Conservation (phyloP, 2,113 vertebrate genomes). For the human (Homo sapiens) region DNA sequence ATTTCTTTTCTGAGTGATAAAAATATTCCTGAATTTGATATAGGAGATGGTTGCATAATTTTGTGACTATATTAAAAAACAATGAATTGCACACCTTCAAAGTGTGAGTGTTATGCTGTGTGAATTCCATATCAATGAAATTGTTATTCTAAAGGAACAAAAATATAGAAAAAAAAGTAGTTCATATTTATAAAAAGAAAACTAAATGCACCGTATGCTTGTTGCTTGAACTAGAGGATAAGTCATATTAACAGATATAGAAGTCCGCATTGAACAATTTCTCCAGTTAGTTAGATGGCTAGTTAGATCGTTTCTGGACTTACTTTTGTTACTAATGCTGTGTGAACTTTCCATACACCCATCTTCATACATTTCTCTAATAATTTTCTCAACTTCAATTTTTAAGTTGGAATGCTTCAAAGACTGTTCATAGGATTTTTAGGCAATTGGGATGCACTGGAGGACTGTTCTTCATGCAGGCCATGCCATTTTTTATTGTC, state of each 20-base stretch:
- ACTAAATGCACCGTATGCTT: background rate
- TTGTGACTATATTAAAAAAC: background rate
- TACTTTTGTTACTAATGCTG: background rate
- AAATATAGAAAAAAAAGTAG: background rate
- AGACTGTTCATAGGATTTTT: accelerated
- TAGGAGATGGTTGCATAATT: background rate
- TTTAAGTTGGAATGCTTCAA: background rate
- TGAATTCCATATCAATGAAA: background rate
- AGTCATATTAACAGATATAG: background rate
- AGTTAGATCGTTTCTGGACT: background rate
- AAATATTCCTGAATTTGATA: background rate
- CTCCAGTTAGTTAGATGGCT: too few relatives aligned
- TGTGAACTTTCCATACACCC: accelerated
- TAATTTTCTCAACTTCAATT: background rate
- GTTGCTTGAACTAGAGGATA: background rate
- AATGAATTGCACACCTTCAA: background rate
- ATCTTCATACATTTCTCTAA: background rate
- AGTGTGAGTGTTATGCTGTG: background rate
- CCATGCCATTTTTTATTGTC: accelerated
- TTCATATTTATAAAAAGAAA: background rate
- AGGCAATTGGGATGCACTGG: accelerated
- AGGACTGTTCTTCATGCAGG: background rate
- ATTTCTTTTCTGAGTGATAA: background rate
- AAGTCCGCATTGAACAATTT: background rate
- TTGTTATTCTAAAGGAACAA: background rate